Evolutionary conservation across 2,113 vertebrate species (phyloP).

Genomic region (Piliocolobus tephrosceles): DNA sequence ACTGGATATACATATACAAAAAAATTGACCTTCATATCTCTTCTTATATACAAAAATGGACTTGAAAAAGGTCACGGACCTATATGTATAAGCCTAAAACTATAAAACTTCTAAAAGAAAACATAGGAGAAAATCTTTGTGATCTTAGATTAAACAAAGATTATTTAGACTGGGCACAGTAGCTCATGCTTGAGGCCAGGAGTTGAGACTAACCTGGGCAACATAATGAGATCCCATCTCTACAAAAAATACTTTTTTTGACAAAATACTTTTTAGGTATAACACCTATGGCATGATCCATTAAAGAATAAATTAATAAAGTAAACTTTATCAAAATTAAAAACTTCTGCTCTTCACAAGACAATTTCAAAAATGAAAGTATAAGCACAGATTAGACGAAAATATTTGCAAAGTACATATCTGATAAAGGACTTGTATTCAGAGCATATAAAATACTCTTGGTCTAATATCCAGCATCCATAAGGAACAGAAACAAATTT

Average conservation of each 20-base stretch:
- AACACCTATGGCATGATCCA: neutral
- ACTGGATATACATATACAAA: neutral
- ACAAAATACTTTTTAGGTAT: neutral
- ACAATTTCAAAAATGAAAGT: neutral
- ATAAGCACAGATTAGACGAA: neutral
- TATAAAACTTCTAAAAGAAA: constrained; percentile 8
- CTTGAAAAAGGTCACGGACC: neutral
- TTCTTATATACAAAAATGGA: neutral
- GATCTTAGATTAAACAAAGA: neutral
- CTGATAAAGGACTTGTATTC: neutral
- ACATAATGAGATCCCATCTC: too few relatives aligned
- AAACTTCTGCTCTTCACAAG: neutral
- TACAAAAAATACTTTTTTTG: too few relatives aligned
- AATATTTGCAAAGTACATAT: neutral
- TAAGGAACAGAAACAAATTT: too few relatives aligned
- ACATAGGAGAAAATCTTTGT: neutral
- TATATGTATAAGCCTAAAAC: neutral
- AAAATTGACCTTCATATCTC: neutral
- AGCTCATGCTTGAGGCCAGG: too few relatives aligned
- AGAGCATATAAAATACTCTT: neutral
- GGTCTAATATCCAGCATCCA: neutral
- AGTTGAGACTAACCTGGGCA: too few relatives aligned
- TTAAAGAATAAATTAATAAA: neutral
- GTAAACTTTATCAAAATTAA: neutral
- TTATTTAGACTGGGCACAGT: neutral